A percentile compares a stretch with the other conserved stretches of the same genome.
Evolutionary conservation across 2,113 vertebrate genomes (phyloP).

Genomic region (Athene cunicularia): DNA sequence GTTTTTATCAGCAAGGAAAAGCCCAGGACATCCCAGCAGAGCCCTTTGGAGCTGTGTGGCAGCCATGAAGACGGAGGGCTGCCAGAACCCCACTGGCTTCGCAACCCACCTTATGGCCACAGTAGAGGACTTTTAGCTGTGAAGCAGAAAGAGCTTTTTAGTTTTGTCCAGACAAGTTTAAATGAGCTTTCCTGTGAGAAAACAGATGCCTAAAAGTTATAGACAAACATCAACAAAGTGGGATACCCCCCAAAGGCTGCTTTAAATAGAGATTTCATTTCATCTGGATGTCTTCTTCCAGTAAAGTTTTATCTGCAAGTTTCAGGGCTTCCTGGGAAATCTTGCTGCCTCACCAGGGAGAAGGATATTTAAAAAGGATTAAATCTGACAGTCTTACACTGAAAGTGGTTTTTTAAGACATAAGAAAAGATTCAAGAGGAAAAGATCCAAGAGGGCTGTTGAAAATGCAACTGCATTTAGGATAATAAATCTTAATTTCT

Average conservation of each 20-base stretch:
- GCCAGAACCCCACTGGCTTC: not conserved
- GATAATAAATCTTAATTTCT: slow-evolving; percentile 22
- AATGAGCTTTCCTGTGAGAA: not conserved
- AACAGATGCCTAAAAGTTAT: not conserved
- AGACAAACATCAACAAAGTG: not conserved
- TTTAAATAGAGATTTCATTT: not conserved
- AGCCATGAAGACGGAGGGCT: not conserved
- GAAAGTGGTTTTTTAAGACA: slow-evolving; percentile 43
- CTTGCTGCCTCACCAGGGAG: slow-evolving; percentile 34
- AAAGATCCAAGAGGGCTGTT: slow-evolving; percentile 32
- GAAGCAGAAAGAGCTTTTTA: not conserved
- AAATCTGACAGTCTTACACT: slow-evolving; percentile 18
- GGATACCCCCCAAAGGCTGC: slow-evolving; percentile 7
- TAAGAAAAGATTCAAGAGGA: slow-evolving; percentile 9
- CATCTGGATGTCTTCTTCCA: not conserved
- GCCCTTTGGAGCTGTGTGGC: not conserved
- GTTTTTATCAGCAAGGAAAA: not conserved
- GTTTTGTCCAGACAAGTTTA: not conserved
- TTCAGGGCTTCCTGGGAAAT: slow-evolving; percentile 39
- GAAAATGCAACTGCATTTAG: not conserved
- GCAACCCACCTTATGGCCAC: not conserved
- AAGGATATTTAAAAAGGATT: slow-evolving; percentile 63
- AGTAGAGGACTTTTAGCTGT: not conserved
- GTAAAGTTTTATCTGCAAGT: slow-evolving; percentile 36
- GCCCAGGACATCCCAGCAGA: not conserved